Evolutionary conservation across 2,113 vertebrate species (phyloP), one percentile per base, ranked within the genome.

Genomic region (Sigmodon hispidus): DNA sequence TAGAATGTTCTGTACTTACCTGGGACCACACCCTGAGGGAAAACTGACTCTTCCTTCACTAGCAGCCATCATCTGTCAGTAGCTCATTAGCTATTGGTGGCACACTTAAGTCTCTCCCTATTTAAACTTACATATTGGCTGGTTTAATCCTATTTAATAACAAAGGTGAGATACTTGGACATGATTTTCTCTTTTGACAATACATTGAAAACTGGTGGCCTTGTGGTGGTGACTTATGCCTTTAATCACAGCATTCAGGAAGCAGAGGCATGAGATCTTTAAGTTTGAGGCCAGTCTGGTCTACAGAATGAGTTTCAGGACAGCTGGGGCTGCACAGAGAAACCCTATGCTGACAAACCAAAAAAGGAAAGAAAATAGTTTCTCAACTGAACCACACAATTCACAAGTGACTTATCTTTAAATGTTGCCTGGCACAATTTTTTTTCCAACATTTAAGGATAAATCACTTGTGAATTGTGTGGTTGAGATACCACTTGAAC

Each of bases 141-240:
- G 50, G 21, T 24, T 80, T 80, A 13, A 40, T 57, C 52, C 22
- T n/a, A 55, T 24, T 36, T 80, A 57, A 55, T 80, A 36, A n/a
- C 19, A 24, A n/a, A 22, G 31, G 48, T 50, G 16, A 77, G 89
- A n/a, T 73, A 59, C 76, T 72, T 73, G n/a, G 24, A 89, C 55
- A 40, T 57, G 7, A 52, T 87, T 91, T 93, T 50, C 45, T 40
- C 17, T 69, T 70, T 94, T 90, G 16, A 92, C 89, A 94, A 83
- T 22, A 55, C 13, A 50, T 24, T 73, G 5, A 72, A 85, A 70
- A 36, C 10, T 24, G 61, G 24, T 63, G 31, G 26, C 29, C 26
- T 11, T 63, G 59, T 26, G 8, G 59, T 10, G 59, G 22, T 61
- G 63, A 3, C 9, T 4, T 29, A 65, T 3, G 11, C 29, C 63